phyloP scores from a whole-genome alignment of 1,140 invertebrate species.

The Saccostrea echinata region DNA sequence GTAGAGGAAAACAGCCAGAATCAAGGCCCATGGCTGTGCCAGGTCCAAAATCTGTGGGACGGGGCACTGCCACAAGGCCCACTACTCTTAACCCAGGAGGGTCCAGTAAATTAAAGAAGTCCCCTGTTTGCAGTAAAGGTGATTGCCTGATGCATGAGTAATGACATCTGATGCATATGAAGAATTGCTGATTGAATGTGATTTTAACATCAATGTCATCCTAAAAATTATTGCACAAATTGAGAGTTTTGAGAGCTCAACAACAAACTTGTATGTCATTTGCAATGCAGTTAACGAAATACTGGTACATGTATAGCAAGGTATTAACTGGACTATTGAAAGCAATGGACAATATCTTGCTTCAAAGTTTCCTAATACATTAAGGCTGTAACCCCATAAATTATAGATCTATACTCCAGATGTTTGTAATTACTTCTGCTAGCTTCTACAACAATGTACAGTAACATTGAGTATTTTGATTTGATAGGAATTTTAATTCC shows the following conservation, averaged over 20 bases:
- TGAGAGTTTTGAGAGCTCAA: neutral
- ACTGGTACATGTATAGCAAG: too few species aligned
- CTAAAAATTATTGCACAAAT: neutral
- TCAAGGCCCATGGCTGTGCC: neutral
- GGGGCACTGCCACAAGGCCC: neutral
- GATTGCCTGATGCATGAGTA: neutral
- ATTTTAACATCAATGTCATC: neutral
- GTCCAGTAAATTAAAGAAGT: neutral
- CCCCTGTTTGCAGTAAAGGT: constrained; percentile 1
- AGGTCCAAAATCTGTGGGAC: neutral
- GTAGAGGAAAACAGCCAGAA: neutral
- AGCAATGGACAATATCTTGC: too few species aligned
- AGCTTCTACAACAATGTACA: neutral
- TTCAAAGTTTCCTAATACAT: neutral
- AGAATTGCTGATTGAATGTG: neutral
- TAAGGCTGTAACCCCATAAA: neutral
- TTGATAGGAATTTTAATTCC: neutral
- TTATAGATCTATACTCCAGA: too few species aligned
- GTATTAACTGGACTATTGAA: too few species aligned
- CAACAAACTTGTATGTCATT: neutral
- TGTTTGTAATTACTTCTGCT: too few species aligned
- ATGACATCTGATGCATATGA: neutral
- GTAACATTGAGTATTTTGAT: neutral
- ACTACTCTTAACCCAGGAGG: neutral
- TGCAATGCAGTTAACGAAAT: too few species aligned